A percentile compares a stretch with the other conserved stretches of the same genome.
These are phyloP conservation scores for Clivina fossor DNA, from an alignment of 2,888 invertebrate species.

Conservation along the genomic window DNA sequence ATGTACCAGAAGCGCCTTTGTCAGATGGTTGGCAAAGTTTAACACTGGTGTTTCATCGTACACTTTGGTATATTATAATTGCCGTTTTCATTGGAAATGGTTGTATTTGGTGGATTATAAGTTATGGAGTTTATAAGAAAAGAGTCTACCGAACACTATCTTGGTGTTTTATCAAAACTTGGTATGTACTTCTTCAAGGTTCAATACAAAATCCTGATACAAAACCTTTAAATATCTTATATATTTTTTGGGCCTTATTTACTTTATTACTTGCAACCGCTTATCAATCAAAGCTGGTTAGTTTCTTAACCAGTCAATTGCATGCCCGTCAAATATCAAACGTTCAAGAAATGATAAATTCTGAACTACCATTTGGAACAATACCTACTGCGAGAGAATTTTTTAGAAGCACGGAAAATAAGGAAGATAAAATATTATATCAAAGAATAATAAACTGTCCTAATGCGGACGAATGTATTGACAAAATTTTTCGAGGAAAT, in stretches of 20 bases:
- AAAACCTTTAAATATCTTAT: background rate
- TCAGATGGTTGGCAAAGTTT: background rate
- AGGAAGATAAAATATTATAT: constrained; percentile 7
- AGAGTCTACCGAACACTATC: background rate
- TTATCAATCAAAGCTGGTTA: constrained; percentile 5
- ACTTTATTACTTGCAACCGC: constrained; percentile 2
- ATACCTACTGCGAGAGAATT: constrained; percentile 6
- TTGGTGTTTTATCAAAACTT: background rate
- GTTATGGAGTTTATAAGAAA: background rate
- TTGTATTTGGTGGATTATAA: background rate
- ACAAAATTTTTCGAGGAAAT: constrained; percentile 1
- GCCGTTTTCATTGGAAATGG: background rate
- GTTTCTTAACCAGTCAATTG: constrained; percentile 1
- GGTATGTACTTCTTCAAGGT: background rate
- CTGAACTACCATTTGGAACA: constrained; percentile 9
- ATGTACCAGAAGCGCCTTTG: background rate
- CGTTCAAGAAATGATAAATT: constrained; percentile 4
- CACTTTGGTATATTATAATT: background rate
- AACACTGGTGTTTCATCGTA: background rate
- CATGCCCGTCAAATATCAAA: constrained; percentile 6
- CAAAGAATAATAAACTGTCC: background rate
- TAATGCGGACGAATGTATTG: background rate
- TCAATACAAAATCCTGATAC: background rate
- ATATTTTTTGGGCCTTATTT: constrained; percentile 5
- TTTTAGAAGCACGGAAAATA: background rate